Evolutionary conservation across 1,140 invertebrate species (phyloP), one percentile per base, ranked within the genome.

Genomic region (Musca domestica): DNA sequence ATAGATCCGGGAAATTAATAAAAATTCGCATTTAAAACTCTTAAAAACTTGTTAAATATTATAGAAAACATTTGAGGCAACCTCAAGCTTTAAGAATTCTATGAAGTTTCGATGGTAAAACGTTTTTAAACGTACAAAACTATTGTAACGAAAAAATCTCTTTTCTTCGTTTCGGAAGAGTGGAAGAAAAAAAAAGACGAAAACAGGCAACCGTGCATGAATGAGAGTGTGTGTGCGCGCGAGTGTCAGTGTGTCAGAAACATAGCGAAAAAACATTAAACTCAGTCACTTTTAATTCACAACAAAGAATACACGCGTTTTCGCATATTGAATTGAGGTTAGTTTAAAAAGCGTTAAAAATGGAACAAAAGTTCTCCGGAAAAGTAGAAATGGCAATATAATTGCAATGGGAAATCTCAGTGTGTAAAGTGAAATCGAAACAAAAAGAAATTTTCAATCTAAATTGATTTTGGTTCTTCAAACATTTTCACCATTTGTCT

Each of bases 271-370:
- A 61, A 41, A 19, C 19, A 20, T n/a, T 41, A 61, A 41, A 19
- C 34, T 61, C 22, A 61, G 56, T 61, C 56, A 61, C 27, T 61
- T 61, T 61, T 61, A 34, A 61, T 61, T 61, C 27, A 61, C 34
- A 61, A 61, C 56, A 61, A 61, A 61, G 34, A 61, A 30, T 41
- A 41, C 56, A 61, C 56, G 56, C 56, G 56, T 61, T 61, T 61
- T 61, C 27, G 56, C 56, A 61, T 61, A 61, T 20, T 19, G 34
- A 61, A 61, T 61, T 61, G 56, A 61, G 56, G 56, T 61, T 61
- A 61, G 34, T 27, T 61, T 15, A 61, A 27, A 27, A 22, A 27
- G 19, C 30, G 27, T 34, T 61, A 61, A 61, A 41, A 34, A 27
- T 61, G 48, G 48, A 51, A 51, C 15, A 61, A 61, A 58, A 10